phyloP scores from a whole-genome alignment of 2,888 invertebrate species.

The Homarus gammarus region DNA sequence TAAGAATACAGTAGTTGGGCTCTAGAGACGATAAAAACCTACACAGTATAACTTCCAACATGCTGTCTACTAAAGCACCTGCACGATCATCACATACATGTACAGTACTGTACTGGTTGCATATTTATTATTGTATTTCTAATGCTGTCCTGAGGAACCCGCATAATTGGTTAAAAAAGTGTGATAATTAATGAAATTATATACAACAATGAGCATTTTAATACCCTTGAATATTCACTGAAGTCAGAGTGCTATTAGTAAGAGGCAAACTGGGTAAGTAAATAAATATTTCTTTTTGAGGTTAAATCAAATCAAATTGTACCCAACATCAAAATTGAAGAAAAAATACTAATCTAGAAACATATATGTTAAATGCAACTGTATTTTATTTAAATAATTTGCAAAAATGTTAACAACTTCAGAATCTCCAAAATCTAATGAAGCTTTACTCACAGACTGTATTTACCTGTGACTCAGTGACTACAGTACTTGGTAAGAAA shows the following conservation, averaged over 20 bases:
- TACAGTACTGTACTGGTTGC: no score
- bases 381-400: not conserved
- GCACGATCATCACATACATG: not conserved
- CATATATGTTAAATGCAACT: not conserved
- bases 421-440: not conserved
- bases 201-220: not conserved
- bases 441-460: not conserved
- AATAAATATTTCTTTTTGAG: not conserved
- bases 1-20: not conserved
- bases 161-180: not conserved
- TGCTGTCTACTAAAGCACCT: not conserved
- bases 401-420: not conserved
- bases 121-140: not conserved
- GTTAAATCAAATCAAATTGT: no score
- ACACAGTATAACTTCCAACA: not conserved
- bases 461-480: not conserved
- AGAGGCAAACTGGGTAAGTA: not conserved
- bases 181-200: not conserved
- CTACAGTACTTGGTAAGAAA: not conserved
- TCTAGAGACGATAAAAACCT: not conserved
- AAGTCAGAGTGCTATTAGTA: not conserved
- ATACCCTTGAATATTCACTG: not conserved
- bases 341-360: not conserved
- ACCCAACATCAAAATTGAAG: not conserved
- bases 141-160: not conserved